Conservation (phyloP, 2,113 vertebrate genomes). For the Oncorhynchus masou region DNA sequence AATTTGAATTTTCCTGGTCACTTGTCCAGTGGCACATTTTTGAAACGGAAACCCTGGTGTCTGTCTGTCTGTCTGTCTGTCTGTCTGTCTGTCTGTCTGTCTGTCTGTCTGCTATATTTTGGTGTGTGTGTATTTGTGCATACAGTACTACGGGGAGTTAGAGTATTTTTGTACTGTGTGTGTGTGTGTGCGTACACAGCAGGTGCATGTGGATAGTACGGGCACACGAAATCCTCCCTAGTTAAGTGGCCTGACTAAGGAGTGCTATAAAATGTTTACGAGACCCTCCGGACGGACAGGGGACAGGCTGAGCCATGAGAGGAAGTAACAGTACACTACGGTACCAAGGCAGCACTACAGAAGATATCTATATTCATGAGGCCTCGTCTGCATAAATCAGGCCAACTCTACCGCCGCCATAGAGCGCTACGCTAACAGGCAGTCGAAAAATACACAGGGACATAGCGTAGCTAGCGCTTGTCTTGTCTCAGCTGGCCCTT, state of each 20-base stretch:
- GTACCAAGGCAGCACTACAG: neutral
- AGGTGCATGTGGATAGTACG: slow-evolving; percentile 18
- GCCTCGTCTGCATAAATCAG: neutral
- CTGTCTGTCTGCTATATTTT: no score
- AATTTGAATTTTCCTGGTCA: no score
- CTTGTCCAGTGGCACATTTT: no score
- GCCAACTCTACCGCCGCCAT: neutral
- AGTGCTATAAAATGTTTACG: neutral
- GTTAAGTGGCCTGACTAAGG: slow-evolving; percentile 8
- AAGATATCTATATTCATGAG: neutral
- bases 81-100: neutral
- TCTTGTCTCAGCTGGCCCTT: neutral
- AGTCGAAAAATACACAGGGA: neutral
- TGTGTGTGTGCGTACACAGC: neutral
- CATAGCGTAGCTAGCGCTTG: neutral
- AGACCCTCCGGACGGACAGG: neutral
- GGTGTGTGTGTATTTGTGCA: no score
- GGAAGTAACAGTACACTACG: no score
- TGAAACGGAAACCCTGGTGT: neutral
- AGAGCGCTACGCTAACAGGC: neutral
- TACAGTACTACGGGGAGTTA: neutral
- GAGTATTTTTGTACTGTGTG: neutral
- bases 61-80: neutral
- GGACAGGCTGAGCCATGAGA: neutral
- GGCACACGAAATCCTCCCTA: neutral